phyloP scores from a whole-genome alignment of 2,797 vertebrate species.

The Gymnoscopelus braueri region DNA sequence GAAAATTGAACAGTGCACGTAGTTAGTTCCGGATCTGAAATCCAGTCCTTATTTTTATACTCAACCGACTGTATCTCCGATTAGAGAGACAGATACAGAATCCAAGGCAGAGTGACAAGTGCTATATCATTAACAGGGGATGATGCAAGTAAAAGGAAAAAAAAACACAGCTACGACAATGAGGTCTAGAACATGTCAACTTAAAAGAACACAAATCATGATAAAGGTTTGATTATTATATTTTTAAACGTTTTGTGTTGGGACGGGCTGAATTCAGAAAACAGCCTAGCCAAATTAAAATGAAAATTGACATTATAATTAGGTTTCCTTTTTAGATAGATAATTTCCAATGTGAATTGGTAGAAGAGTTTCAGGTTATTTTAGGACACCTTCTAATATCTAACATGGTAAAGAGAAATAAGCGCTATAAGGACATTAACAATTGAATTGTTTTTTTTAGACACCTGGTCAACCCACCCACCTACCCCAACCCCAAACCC shows the following conservation, averaged over 20 bases:
- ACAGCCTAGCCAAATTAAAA: slow-evolving; percentile 5
- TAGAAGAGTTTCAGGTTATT: slow-evolving; percentile 45
- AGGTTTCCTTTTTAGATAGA: slow-evolving; percentile 26
- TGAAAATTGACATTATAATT: slow-evolving; percentile 42
- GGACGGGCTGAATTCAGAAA: slow-evolving; percentile 21
- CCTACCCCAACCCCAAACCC: slow-evolving; percentile 44
- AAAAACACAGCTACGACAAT: slow-evolving; percentile 57
- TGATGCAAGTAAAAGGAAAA: slow-evolving; percentile 76
- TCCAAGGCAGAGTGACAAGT: slow-evolving; percentile 97
- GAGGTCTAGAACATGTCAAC: slow-evolving; percentile 82
- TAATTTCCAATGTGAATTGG: slow-evolving; percentile 48
- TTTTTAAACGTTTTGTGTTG: slow-evolving; percentile 48
- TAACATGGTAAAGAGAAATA: slow-evolving; percentile 57
- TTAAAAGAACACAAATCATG: slow-evolving; percentile 82
- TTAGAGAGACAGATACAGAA: slow-evolving; percentile 96
- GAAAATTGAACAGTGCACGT: slow-evolving; percentile 99
- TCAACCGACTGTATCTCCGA: slow-evolving; percentile 97
- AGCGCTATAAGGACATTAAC: slow-evolving; percentile 59
- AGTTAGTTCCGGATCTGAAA: slow-evolving; percentile 93
- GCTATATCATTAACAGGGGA: slow-evolving; percentile 91
- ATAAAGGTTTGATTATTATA: slow-evolving; percentile 49
- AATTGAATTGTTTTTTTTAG: slow-evolving; percentile 67
- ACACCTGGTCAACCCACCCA: slow-evolving; percentile 53
- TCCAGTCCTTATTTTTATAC: slow-evolving; percentile 94
- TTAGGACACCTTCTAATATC: slow-evolving; percentile 52